Evolutionary conservation across 2,888 invertebrate genomes (phyloP).

Genomic region (Hanleya hanleyi): DNA sequence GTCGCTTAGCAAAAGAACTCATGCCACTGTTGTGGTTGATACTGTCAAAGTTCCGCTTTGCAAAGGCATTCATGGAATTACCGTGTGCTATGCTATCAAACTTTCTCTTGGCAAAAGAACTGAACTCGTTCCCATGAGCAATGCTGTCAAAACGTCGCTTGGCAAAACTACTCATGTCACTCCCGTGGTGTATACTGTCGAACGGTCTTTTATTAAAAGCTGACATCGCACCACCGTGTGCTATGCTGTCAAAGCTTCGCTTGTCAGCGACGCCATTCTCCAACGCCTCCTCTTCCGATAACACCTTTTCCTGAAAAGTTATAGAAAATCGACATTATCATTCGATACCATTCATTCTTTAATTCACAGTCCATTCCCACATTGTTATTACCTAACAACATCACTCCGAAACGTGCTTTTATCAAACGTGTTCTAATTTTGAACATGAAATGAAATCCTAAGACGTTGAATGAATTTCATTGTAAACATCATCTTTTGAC

Average conservation of each 20-base stretch:
- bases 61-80: not conserved
- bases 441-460: no score
- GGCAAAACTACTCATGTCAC: not conserved
- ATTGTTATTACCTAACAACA: no score
- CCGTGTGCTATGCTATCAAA: not conserved
- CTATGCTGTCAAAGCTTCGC: constrained; percentile 1
- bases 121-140: not conserved
- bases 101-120: not conserved
- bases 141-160: not conserved
- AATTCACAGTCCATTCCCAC: no score
- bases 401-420: no score
- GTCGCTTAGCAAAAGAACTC: not conserved
- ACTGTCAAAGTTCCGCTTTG: not conserved
- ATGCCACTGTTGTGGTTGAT: not conserved
- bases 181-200: not conserved
- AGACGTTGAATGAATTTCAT: no score
- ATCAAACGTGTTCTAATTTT: no score
- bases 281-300: no score
- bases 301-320: no score
- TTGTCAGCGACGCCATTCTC: no score
- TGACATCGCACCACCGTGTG: not conserved
- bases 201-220: not conserved
- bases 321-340: no score
- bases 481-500: no score
- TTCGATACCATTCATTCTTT: no score